These are phyloP conservation scores for Carollia perspicillata DNA, from an alignment of 2,113 vertebrate genomes.

Conservation along the genomic window DNA sequence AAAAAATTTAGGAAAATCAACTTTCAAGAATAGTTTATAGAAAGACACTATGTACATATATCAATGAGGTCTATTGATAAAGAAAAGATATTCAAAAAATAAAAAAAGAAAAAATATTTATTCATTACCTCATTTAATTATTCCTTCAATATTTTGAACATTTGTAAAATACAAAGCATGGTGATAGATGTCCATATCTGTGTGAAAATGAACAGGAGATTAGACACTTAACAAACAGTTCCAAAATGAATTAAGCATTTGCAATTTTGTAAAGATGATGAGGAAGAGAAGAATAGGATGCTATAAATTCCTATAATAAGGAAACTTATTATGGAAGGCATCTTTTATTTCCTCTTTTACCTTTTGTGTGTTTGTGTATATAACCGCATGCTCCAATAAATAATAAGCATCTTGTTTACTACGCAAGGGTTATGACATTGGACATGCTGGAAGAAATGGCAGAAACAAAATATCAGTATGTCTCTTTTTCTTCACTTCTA, in stretches of 20 bases:
- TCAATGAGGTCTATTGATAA: neutral
- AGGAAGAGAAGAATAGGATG: neutral
- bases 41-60: neutral
- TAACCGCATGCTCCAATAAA: neutral
- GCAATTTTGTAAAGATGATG: neutral
- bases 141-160: neutral
- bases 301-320: neutral
- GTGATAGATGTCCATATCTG: neutral
- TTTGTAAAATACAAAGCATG: neutral
- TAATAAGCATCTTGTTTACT: neutral
- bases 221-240: neutral
- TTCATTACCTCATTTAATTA: neutral
- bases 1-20: no score
- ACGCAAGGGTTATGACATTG: neutral
- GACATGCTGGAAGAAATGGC: neutral
- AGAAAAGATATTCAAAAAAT: neutral
- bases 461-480: neutral
- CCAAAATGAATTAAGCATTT: neutral
- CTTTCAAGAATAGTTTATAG: neutral
- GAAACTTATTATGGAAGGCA: neutral
- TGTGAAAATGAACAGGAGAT: neutral
- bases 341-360: neutral
- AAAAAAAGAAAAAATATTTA: no score
- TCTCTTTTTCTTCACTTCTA: neutral
- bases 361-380: neutral